These are phyloP conservation scores for Oncorhynchus keta DNA, from an alignment of 2,113 vertebrate genomes.

Conservation along the genomic window DNA sequence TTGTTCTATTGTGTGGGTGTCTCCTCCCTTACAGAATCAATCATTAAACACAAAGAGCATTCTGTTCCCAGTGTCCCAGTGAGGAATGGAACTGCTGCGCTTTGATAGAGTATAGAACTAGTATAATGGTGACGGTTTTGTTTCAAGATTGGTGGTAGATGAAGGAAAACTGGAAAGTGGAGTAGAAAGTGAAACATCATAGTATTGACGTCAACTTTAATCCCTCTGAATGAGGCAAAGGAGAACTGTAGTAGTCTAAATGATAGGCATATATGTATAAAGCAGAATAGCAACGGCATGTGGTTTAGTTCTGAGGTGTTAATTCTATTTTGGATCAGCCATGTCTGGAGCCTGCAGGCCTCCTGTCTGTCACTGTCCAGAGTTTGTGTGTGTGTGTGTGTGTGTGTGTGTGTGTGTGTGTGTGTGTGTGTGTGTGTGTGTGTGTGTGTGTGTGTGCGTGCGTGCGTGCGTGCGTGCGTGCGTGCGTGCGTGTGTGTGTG, in stretches of 20 bases:
- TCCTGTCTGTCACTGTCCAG: conserved; percentile 5
- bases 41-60: conserved; percentile 55
- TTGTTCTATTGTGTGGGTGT: conserved; percentile 16
- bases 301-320: not conserved
- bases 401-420: not conserved
- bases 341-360: not conserved
- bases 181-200: not conserved
- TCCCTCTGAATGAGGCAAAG: too few relatives aligned
- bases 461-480: not conserved
- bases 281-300: not conserved
- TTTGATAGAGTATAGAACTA: not conserved
- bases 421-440: not conserved
- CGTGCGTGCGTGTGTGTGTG: not conserved
- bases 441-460: too few relatives aligned
- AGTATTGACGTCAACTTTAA: not conserved
- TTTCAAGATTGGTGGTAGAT: not conserved
- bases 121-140: not conserved
- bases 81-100: not conserved
- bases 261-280: too few relatives aligned
- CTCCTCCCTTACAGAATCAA: conserved; percentile 36
- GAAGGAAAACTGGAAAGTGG: not conserved
- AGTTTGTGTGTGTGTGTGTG: not conserved
- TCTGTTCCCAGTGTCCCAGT: conserved; percentile 30
- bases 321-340: not conserved
- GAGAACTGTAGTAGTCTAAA: too few relatives aligned